Base-by-base conservation (phyloP, 2,113 vertebrate species). In the Gracilinanus agilis region DNA sequence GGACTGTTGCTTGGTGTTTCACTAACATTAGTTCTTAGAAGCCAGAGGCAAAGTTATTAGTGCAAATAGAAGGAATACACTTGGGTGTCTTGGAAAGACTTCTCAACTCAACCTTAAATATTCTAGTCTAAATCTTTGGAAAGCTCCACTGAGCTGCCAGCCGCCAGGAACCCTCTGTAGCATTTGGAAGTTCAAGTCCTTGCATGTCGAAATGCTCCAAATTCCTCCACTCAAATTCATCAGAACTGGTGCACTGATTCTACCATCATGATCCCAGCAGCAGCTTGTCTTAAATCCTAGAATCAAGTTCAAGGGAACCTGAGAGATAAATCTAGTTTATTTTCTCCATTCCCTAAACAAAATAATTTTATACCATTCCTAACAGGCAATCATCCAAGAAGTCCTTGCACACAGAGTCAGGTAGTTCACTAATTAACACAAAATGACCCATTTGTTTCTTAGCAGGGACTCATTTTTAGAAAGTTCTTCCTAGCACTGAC, bases 1-100 rank as follows among this genome's bases (percentile, higher is more conserved):
- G 58, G 44, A 25, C 23, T 29, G 21, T 89, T 7, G 0, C 34
- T 27, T 25, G 34, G 1, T n/a, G 29, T n/a, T 40, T 92, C 92
- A 89, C 94, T 91, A 95, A 54, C 53, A 44, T 40, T 88, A 90
- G 49, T 44, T 89, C 34, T 24, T 55, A 24, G 24, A 54, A 88
- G 34, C 91, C 56, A 83, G 53, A 67, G 55, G 96, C 58, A 55
- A 90, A 83, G 34, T 91, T 92, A 94, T 83, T 90, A 89, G 96
- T 3, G 16, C 58, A 90, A 93, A 95, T 10, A 91, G 12, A 9
- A 40, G 94, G 34, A 61, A 89, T 19, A 10, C 49, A 12, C 0
- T 0, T 91, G 88, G 92, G 67, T 56, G 25, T 44, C n/a, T 49
- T 5, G 49, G 89, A 96, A 44, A 94, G 53, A 53, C 0, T 21